These are phyloP conservation scores for Selenia dentaria DNA, from an alignment of 2,888 invertebrate species.

Conservation along the genomic window DNA sequence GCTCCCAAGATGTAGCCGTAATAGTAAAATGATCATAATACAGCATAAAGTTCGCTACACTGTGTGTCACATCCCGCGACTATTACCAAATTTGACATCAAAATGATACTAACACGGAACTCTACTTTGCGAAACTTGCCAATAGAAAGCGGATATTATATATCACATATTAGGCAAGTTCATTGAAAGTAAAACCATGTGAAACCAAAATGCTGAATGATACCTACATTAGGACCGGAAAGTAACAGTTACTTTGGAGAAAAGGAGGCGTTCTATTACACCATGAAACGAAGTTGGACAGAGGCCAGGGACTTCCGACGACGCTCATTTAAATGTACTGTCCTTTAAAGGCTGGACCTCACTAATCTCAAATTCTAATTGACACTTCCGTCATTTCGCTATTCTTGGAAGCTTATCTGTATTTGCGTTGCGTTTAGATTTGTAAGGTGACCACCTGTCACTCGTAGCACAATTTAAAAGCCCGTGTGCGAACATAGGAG, in stretches of 20 bases:
- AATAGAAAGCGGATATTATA: neutral
- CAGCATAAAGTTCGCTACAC: conserved; percentile 59
- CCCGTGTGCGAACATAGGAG: conserved; percentile 40
- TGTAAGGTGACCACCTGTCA: conserved; percentile 54
- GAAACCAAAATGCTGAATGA: neutral
- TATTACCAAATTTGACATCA: conserved; percentile 50
- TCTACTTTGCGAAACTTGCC: conserved; percentile 1
- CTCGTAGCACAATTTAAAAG: conserved; percentile 16
- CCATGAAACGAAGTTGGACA: conserved; percentile 7
- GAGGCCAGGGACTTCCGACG: conserved; percentile 3
- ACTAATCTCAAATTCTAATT: conserved; percentile 14
- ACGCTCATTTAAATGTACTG: conserved; percentile 8
- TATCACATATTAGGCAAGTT: neutral
- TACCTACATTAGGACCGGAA: conserved; percentile 11
- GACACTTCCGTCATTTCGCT: conserved; percentile 9
- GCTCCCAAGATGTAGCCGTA: conserved; percentile 68
- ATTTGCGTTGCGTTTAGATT: conserved; percentile 1
- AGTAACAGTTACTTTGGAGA: conserved; percentile 3
- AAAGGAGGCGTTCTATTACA: conserved; percentile 4
- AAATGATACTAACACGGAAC: conserved; percentile 43
- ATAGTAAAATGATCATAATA: conserved; percentile 77
- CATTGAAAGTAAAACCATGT: conserved; percentile 5
- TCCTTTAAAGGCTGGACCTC: neutral
- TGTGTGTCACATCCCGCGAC: conserved; percentile 48
- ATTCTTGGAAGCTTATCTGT: neutral